Conservation (phyloP, 2,797 vertebrate genomes). For the Enteromius paludinosus region DNA sequence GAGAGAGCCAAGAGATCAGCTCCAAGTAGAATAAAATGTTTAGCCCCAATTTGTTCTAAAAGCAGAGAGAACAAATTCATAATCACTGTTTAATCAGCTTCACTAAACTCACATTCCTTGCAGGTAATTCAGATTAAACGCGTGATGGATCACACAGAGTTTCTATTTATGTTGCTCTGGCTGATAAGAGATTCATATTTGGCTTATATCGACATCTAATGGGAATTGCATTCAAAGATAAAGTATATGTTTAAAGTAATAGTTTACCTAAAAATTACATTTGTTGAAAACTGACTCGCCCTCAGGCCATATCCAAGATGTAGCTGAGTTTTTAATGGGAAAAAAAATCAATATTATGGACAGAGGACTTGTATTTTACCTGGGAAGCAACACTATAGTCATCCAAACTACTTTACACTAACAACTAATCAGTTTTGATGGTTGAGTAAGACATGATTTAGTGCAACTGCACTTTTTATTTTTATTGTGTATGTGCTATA, state of each 20-base stretch:
- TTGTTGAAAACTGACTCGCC: background rate
- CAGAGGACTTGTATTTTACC: background rate
- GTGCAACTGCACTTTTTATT: background rate
- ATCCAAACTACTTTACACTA: background rate
- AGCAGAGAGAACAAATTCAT: conserved; percentile 11
- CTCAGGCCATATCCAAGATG: background rate
- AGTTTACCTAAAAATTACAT: background rate
- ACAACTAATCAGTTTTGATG: background rate
- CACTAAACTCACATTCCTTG: conserved; percentile 22
- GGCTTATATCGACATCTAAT: background rate
- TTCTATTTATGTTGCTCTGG: background rate
- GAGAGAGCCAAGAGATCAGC: conserved; percentile 21
- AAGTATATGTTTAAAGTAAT: background rate
- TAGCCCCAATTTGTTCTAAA: conserved; percentile 43
- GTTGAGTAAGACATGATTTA: background rate
- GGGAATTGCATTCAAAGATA: background rate
- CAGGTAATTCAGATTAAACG: background rate
- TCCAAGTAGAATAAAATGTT: conserved; percentile 49
- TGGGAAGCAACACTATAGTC: background rate
- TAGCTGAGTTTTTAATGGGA: background rate
- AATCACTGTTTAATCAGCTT: conserved; percentile 53
- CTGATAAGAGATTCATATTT: background rate
- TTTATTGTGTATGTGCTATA: background rate
- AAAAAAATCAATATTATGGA: background rate
- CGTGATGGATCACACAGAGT: background rate